These are phyloP conservation scores for Aphelinus certus DNA, from an alignment of 1,140 invertebrate genomes.

Conservation along the genomic window DNA sequence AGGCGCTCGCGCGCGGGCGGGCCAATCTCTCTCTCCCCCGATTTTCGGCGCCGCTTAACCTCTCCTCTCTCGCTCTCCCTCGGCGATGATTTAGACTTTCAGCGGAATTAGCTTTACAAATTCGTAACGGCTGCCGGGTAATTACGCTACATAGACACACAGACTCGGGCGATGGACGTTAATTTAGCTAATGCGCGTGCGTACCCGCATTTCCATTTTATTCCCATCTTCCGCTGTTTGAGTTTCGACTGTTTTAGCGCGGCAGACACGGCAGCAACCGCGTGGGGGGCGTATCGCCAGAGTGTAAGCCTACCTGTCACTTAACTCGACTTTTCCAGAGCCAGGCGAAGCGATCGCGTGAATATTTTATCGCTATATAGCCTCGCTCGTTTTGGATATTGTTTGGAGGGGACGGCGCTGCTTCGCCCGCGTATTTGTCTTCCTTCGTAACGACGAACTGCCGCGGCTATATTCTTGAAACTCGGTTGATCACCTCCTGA, in stretches of 20 bases:
- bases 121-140: conserved; percentile 22
- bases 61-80: not conserved
- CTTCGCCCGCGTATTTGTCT: no score
- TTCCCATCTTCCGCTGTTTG: not conserved
- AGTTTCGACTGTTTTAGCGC: no score
- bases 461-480: no score
- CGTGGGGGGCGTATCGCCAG: no score
- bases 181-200: conserved; percentile 36
- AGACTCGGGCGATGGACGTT: conserved; percentile 6
- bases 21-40: not conserved
- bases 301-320: no score
- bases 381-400: not conserved
- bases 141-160: conserved; percentile 9
- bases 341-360: not conserved
- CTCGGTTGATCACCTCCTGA: no score
- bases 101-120: conserved; percentile 42
- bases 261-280: no score
- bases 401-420: no score
- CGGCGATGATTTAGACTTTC: conserved; percentile 38
- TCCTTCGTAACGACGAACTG: no score
- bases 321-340: no score
- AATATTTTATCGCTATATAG: not conserved
- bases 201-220: conserved; percentile 12
- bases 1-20: no score
- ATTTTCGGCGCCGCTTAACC: not conserved